These are phyloP conservation scores for Polypterus senegalus DNA, from an alignment of 2,113 vertebrate species.

Conservation along the genomic window DNA sequence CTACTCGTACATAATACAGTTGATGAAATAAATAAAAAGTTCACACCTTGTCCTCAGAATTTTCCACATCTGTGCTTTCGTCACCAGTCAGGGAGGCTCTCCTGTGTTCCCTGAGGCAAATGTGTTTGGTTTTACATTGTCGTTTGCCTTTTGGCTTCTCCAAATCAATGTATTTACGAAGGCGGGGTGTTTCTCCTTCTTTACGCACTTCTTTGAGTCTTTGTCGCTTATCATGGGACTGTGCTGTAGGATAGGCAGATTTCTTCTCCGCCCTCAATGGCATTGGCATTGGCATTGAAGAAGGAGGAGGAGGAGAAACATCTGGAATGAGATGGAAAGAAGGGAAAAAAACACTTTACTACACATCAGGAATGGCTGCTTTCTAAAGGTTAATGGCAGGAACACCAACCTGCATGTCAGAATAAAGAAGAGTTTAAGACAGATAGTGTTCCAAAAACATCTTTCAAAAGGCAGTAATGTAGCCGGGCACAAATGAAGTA, in stretches of 20 bases:
- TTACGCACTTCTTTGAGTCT: conserved; percentile 73
- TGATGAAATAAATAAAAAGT: background rate
- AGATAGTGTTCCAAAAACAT: no score
- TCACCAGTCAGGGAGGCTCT: conserved; percentile 46
- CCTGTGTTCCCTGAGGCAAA: conserved; percentile 70
- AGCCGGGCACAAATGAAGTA: no score
- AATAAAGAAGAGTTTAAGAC: no score
- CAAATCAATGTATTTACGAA: conserved; percentile 72
- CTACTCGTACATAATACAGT: background rate
- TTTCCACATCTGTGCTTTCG: conserved; percentile 53
- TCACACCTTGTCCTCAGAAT: conserved; percentile 61
- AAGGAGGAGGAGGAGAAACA: conserved; percentile 44
- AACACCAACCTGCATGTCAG: no score
- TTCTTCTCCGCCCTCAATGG: conserved; percentile 3
- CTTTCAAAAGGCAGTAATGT: no score
- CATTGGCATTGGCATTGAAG: conserved; percentile 26
- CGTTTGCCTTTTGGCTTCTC: conserved; percentile 98
- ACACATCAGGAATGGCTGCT: no score
- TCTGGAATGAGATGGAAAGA: conserved; percentile 22
- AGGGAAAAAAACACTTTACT: background rate
- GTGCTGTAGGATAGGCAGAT: conserved; percentile 37
- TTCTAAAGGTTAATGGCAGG: no score
- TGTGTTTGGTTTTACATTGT: conserved; percentile 97
- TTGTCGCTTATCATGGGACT: conserved; percentile 72
- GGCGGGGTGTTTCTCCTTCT: conserved; percentile 56